A percentile compares a stretch with the other conserved stretches of the same genome.
Conservation (phyloP, 1,140 invertebrate genomes). For the Tyrophagus putrescentiae region DNA sequence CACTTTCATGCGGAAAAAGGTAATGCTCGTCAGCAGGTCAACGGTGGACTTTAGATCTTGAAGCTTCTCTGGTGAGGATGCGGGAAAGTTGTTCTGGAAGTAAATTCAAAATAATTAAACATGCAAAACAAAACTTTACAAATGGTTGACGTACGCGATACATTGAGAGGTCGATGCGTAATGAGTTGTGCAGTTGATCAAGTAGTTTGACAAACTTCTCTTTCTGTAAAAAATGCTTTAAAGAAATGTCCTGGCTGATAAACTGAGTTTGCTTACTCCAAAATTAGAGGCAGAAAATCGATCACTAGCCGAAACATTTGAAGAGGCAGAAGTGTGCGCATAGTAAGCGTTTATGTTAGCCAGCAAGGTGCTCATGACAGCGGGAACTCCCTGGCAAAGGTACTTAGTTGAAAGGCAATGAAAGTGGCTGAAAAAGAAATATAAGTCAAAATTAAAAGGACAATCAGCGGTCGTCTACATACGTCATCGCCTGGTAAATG, state of each 20-base stretch:
- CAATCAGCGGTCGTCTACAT: conserved; percentile 24
- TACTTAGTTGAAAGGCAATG: conserved; percentile 43
- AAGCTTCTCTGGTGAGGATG: conserved; percentile 37
- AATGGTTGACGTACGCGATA: conserved; percentile 37
- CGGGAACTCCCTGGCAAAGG: conserved; percentile 41
- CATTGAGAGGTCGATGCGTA: conserved; percentile 41
- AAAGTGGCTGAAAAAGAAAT: conserved; percentile 35
- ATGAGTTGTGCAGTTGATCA: conserved; percentile 42
- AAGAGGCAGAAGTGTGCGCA: conserved; percentile 41
- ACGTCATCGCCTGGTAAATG: conserved; percentile 44
- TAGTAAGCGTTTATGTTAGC: conserved; percentile 46
- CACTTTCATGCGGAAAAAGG: conserved; percentile 45
- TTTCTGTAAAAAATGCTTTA: conserved; percentile 33
- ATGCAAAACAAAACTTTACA: conserved; percentile 1
- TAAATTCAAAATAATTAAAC: neutral
- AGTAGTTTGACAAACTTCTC: conserved; percentile 44
- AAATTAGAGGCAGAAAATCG: conserved; percentile 45
- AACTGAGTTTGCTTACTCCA: conserved; percentile 32
- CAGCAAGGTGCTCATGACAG: conserved; percentile 41
- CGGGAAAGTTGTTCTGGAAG: conserved; percentile 41
- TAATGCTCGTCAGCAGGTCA: conserved; percentile 43
- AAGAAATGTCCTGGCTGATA: neutral
- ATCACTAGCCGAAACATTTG: conserved; percentile 42
- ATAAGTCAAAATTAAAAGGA: conserved; percentile 6
- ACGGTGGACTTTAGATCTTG: conserved; percentile 44